Evolutionary conservation across 2,888 invertebrate species (phyloP).

Genomic region (Drepana falcataria): DNA sequence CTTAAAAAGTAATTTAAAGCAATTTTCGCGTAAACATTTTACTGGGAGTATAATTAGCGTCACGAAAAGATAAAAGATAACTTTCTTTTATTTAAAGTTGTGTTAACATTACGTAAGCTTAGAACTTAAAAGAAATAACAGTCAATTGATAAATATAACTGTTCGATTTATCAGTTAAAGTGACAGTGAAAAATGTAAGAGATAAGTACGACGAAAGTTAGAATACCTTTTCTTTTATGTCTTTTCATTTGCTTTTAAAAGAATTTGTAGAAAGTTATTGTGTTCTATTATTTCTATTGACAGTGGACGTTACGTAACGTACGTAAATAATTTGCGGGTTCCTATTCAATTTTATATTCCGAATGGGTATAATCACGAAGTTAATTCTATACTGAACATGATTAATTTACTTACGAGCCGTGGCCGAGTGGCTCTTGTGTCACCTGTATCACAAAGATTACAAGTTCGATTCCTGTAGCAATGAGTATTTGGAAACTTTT

Average conservation of each 20-base stretch:
- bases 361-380: not conserved
- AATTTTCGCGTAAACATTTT: not conserved
- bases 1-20: not conserved
- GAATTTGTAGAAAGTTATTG: slow-evolving; percentile 1
- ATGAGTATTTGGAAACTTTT: too few species aligned
- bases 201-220: slow-evolving; percentile 11
- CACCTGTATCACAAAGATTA: too few species aligned
- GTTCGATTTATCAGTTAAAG: slow-evolving; percentile 8
- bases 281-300: not conserved
- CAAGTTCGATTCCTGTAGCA: too few species aligned
- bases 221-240: not conserved
- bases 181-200: slow-evolving; percentile 16
- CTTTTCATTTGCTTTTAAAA: slow-evolving; percentile 1
- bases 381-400: too few species aligned
- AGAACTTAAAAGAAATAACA: not conserved
- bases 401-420: too few species aligned
- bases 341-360: not conserved
- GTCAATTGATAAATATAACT: slow-evolving; percentile 9
- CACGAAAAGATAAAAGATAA: not conserved
- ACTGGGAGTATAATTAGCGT: not conserved
- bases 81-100: not conserved
- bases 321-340: not conserved
- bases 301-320: not conserved
- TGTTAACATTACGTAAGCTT: slow-evolving; percentile 2
- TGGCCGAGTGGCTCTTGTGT: too few species aligned